A percentile compares a stretch with the other conserved stretches of the same genome.
Conservation (phyloP, 2,888 invertebrate species). For the Blastobasis lacticolella region DNA sequence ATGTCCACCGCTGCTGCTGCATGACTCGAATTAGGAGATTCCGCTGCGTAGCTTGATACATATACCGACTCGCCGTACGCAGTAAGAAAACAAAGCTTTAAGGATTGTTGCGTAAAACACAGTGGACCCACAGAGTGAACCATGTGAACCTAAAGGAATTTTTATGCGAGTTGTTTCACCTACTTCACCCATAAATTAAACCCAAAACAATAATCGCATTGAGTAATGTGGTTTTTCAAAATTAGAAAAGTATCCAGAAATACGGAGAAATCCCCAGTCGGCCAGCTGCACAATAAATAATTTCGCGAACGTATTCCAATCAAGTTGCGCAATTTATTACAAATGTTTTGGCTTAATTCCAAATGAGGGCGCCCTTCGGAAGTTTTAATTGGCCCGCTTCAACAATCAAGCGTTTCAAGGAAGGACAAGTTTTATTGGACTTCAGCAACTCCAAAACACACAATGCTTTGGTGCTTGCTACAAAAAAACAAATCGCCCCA, state of each 20-base stretch:
- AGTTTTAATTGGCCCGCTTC: constrained; percentile 44
- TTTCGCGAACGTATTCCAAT: constrained; percentile 30
- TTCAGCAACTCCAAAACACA: constrained; percentile 1
- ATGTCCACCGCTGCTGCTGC: constrained; percentile 41
- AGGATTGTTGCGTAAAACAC: too few species aligned
- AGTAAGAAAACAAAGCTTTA: too few species aligned
- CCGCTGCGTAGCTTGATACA: background rate
- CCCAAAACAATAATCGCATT: background rate
- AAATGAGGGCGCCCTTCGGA: constrained; percentile 35
- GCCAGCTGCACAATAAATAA: constrained; percentile 23
- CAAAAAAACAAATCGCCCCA: background rate
- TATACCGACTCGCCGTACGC: background rate
- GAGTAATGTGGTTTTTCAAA: too few species aligned
- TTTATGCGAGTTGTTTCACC: background rate
- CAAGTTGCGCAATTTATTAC: constrained; percentile 23
- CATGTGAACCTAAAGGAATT: background rate
- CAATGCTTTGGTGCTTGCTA: background rate
- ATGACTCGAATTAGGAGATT: constrained; percentile 43
- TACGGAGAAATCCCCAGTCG: background rate
- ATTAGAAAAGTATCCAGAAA: too few species aligned
- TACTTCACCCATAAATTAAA: background rate
- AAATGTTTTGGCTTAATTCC: constrained; percentile 29
- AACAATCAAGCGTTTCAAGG: constrained; percentile 26
- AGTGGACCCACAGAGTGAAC: too few species aligned
- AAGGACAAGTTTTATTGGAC: constrained; percentile 22